A percentile compares a stretch with the other conserved stretches of the same genome.
phyloP scores from a whole-genome alignment of 2,888 invertebrate genomes.

The Chrysolina americana region DNA sequence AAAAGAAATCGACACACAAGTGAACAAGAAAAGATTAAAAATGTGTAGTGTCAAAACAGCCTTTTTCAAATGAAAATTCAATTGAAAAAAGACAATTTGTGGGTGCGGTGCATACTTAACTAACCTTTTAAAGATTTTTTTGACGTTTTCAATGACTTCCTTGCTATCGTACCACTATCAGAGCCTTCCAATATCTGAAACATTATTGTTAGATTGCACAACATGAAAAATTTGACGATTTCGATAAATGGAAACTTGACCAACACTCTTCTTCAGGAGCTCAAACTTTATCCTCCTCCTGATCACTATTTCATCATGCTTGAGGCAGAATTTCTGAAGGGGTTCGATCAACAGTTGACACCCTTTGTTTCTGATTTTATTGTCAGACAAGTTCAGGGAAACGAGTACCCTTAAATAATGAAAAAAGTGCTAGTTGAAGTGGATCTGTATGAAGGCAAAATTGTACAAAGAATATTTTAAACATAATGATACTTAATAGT shows the following conservation, averaged over 20 bases:
- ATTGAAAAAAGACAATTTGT: not conserved
- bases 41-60: too few relatives aligned
- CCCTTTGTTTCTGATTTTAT: slow-evolving; percentile 60
- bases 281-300: slow-evolving; percentile 50
- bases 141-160: not conserved
- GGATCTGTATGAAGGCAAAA: too few relatives aligned
- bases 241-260: not conserved
- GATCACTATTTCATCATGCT: slow-evolving; percentile 62
- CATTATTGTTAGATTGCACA: not conserved
- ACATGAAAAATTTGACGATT: not conserved
- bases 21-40: too few relatives aligned
- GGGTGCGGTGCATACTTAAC: not conserved
- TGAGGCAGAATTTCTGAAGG: slow-evolving; percentile 60
- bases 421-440: too few relatives aligned
- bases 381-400: slow-evolving; percentile 61
- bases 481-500: too few relatives aligned
- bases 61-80: too few relatives aligned
- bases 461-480: too few relatives aligned
- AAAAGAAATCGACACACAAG: too few relatives aligned
- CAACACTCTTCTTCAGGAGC: slow-evolving; percentile 35
- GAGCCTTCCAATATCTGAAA: slow-evolving; percentile 16
- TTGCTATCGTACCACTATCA: not conserved
- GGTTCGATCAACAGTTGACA: slow-evolving; percentile 51
- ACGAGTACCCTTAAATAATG: slow-evolving; percentile 45
- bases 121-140: slow-evolving; percentile 19